Evolutionary conservation across 2,888 invertebrate species (phyloP).

Genomic region (Aphrophora alni): DNA sequence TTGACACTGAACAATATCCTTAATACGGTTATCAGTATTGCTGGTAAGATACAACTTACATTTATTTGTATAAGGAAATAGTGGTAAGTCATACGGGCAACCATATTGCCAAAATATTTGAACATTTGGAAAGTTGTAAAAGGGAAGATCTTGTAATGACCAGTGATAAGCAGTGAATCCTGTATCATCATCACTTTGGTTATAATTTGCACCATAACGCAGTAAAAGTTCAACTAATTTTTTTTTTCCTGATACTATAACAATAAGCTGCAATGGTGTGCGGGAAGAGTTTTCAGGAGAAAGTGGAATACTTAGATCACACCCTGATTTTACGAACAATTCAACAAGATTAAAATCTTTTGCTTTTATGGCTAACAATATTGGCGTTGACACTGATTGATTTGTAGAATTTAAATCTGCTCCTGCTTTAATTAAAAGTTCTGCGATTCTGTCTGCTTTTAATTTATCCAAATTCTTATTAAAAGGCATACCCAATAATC

Average conservation of each 20-base stretch:
- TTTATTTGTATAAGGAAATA: background rate
- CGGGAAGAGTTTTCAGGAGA: background rate
- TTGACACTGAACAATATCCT: background rate
- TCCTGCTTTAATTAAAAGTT: background rate
- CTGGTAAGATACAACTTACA: background rate
- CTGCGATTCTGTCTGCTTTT: background rate
- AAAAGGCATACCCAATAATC: background rate
- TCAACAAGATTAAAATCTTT: background rate
- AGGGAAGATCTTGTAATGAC: background rate
- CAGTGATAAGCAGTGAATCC: background rate
- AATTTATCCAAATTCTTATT: background rate
- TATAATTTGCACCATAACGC: background rate
- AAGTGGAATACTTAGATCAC: background rate
- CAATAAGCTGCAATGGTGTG: background rate
- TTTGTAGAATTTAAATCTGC: background rate
- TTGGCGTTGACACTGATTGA: background rate
- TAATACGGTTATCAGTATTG: background rate
- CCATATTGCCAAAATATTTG: background rate
- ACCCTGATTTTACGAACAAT: background rate
- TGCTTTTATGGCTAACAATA: background rate
- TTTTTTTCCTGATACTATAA: background rate
- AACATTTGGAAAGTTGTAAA: background rate
- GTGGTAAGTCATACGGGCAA: background rate
- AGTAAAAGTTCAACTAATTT: background rate
- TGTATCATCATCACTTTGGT: background rate